Evolutionary conservation across 2,113 vertebrate genomes (phyloP).

Genomic region (Emydocephalus ijimae): DNA sequence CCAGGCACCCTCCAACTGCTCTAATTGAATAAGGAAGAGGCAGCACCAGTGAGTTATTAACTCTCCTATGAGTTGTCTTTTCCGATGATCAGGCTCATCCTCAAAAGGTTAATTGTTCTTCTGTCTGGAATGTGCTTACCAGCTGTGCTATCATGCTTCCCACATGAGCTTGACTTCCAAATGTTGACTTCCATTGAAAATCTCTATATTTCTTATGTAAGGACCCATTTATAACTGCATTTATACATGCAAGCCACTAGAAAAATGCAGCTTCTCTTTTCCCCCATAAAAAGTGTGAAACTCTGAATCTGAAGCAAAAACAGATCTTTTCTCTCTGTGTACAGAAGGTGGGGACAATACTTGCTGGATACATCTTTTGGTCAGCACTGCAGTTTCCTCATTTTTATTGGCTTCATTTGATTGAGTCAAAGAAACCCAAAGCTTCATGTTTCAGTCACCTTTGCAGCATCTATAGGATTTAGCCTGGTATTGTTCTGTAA

Average conservation of each 20-base stretch:
- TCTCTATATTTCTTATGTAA: not conserved
- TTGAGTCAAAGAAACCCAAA: not conserved
- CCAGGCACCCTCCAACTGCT: constrained; percentile 10
- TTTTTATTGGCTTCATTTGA: not conserved
- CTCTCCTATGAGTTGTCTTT: constrained; percentile 20
- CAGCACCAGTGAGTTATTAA: constrained; percentile 30
- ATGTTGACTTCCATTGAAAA: not conserved
- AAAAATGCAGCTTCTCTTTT: not conserved
- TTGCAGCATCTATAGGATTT: not conserved
- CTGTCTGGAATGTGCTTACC: not conserved
- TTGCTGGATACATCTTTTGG: not conserved
- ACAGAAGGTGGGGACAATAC: not conserved
- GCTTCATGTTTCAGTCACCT: constrained; percentile 22
- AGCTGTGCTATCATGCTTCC: not conserved
- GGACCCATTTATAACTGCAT: not conserved
- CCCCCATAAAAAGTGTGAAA: not conserved
- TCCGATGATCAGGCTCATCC: constrained; percentile 1
- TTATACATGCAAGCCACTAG: not conserved
- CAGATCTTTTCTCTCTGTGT: not conserved
- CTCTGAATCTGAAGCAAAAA: not conserved
- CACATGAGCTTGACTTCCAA: not conserved
- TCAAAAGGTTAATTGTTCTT: constrained; percentile 32
- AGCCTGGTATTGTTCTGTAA: constrained; percentile 24
- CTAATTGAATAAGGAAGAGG: constrained; percentile 45
- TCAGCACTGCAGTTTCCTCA: not conserved